phyloP scores from a whole-genome alignment of 2,888 invertebrate genomes.

The Cepaea hortensis region DNA sequence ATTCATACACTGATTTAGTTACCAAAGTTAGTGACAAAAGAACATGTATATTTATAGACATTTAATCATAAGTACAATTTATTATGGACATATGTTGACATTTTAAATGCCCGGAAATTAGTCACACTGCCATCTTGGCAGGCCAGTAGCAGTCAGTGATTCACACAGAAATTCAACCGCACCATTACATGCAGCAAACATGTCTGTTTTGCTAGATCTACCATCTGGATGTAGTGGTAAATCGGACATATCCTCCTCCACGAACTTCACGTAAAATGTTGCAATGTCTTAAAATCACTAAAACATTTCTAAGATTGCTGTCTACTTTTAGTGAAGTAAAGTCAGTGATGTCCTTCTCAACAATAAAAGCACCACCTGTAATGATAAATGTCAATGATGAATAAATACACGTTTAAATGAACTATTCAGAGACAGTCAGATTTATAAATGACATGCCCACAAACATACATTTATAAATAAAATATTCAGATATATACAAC shows the following conservation, averaged over 20 bases:
- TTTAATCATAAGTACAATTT: too few species aligned
- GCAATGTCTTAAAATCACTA: constrained; percentile 74
- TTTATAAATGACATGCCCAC: background rate
- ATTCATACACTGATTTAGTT: too few species aligned
- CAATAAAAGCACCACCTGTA: constrained; percentile 72
- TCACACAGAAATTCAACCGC: too few species aligned
- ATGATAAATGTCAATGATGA: constrained; percentile 26
- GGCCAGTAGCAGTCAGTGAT: too few species aligned
- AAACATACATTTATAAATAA: too few species aligned
- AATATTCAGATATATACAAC: too few species aligned
- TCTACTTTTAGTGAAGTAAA: constrained; percentile 69
- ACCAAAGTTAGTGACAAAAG: too few species aligned
- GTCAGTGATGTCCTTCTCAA: constrained; percentile 71
- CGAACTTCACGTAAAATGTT: constrained; percentile 72
- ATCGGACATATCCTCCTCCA: constrained; percentile 59
- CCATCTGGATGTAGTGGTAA: constrained; percentile 14
- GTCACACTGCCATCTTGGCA: too few species aligned
- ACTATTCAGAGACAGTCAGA: background rate
- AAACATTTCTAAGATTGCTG: constrained; percentile 59
- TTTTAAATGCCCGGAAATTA: too few species aligned
- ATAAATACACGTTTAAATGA: background rate
- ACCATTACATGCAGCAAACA: background rate
- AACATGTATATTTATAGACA: too few species aligned
- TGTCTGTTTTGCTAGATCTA: constrained; percentile 1
- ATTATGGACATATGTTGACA: too few species aligned